Percentiles rank a stretch among this genome's conserved stretches.
Conservation (phyloP, 2,797 vertebrate genomes). For the Huso huso region DNA sequence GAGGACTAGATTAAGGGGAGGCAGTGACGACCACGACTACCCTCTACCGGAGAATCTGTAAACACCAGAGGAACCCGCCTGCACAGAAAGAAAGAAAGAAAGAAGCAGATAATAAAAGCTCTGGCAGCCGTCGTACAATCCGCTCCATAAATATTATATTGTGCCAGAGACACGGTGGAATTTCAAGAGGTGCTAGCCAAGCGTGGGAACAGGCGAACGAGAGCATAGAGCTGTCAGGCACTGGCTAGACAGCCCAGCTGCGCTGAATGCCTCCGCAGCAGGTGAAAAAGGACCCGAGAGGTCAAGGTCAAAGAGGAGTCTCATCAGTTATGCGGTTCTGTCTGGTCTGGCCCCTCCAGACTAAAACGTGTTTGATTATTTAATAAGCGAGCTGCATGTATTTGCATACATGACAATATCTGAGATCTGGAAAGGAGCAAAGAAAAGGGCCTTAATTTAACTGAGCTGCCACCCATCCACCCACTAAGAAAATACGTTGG, state of each 20-base stretch:
- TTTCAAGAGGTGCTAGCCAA: slow-evolving; percentile 23
- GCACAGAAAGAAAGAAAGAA: too few relatives aligned
- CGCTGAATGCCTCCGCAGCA: slow-evolving; percentile 56
- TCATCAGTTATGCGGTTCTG: slow-evolving; percentile 35
- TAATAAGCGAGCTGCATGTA: slow-evolving; percentile 41
- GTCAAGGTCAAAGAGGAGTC: slow-evolving; percentile 68
- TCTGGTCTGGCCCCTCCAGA: slow-evolving; percentile 30
- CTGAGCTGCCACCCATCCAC: slow-evolving; percentile 21
- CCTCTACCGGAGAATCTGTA: too few relatives aligned
- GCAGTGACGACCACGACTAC: too few relatives aligned
- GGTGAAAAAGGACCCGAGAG: slow-evolving; percentile 58
- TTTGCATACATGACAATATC: neutral
- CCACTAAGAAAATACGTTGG: slow-evolving; percentile 11
- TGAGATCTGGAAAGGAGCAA: neutral
- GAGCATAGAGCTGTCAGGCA: slow-evolving; percentile 48
- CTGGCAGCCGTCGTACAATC: slow-evolving; percentile 1
- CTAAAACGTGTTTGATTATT: slow-evolving; percentile 51
- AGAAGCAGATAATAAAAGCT: neutral
- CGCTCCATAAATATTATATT: slow-evolving; percentile 44
- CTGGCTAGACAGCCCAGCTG: slow-evolving; percentile 66
- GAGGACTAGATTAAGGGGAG: too few relatives aligned
- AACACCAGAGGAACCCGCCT: too few relatives aligned
- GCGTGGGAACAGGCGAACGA: slow-evolving; percentile 53
- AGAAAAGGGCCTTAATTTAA: too few relatives aligned
- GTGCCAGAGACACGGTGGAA: slow-evolving; percentile 33